Conservation (phyloP, 2,797 vertebrate species). For the Antrozous pallidus region DNA sequence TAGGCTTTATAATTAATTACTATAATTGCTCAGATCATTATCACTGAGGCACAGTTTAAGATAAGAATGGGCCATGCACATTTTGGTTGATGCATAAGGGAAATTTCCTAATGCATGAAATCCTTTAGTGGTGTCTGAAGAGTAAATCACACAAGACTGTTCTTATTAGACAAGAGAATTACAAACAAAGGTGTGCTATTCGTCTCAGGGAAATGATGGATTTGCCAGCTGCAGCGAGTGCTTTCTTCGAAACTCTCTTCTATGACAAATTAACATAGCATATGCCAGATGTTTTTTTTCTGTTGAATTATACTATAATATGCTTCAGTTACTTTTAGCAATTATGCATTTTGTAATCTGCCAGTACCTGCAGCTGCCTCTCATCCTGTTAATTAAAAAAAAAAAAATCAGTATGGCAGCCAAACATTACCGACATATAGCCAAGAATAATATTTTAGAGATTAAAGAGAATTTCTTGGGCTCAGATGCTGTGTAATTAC, state of each 20-base stretch:
- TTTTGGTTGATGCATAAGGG: neutral
- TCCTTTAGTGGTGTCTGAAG: neutral
- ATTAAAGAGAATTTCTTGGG: conserved; percentile 55
- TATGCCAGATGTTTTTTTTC: conserved; percentile 81
- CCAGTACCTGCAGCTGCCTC: conserved; percentile 85
- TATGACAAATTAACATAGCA: conserved; percentile 79
- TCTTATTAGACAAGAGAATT: conserved; percentile 53
- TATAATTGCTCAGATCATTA: neutral
- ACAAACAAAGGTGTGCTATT: conserved; percentile 80
- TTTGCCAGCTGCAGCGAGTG: conserved; percentile 77
- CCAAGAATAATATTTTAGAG: conserved; percentile 77
- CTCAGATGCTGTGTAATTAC: conserved; percentile 54
- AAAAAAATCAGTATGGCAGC: conserved; percentile 72
- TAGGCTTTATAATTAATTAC: neutral
- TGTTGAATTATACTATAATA: conserved; percentile 81
- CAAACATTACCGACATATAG: conserved; percentile 79
- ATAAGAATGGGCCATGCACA: neutral
- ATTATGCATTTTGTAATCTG: conserved; percentile 83
- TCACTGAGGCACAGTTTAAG: neutral
- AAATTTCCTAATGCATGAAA: neutral
- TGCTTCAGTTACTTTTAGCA: conserved; percentile 85
- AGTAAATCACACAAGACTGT: conserved; percentile 38
- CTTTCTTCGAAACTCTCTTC: conserved; percentile 79
- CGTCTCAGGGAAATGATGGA: conserved; percentile 71
- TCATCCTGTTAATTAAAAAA: conserved; percentile 76